These are phyloP conservation scores for Coregonus ussuriensis DNA, from an alignment of 2,797 vertebrate genomes.

Conservation along the genomic window DNA sequence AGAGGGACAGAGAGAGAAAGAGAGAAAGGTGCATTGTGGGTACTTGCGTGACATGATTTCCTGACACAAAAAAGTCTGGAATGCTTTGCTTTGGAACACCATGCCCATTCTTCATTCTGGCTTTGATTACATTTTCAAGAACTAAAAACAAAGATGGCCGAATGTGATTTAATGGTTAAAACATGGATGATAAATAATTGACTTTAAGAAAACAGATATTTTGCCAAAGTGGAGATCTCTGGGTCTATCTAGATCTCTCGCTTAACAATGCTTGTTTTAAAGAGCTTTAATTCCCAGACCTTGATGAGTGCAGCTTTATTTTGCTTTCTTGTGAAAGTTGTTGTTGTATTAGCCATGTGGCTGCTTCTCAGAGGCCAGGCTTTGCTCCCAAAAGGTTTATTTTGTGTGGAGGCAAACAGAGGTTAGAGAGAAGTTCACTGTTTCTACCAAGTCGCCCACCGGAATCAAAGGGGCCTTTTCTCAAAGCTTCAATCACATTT, in stretches of 20 bases:
- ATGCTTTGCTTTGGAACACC: background rate
- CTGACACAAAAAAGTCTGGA: background rate
- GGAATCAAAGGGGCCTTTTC: constrained; percentile 62
- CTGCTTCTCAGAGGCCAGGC: constrained; percentile 8
- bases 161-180: too few species aligned
- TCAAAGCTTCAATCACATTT: constrained; percentile 35
- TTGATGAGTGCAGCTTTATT: background rate
- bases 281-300: background rate
- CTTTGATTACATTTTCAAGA: background rate
- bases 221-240: background rate
- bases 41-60: background rate
- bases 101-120: background rate
- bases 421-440: constrained; percentile 9
- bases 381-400: constrained; percentile 21
- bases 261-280: constrained; percentile 8
- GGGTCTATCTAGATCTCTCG: background rate
- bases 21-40: background rate
- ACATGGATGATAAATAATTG: background rate
- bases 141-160: background rate
- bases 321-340: constrained; percentile 9
- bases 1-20: constrained; percentile 26
- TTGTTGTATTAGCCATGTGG: constrained; percentile 25
- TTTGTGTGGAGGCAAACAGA: constrained; percentile 9
- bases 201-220: constrained; percentile 1
- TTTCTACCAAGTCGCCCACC: constrained; percentile 35